Evolutionary conservation across 2,797 vertebrate species (phyloP).

Genomic region (Brachyrhaphis roseni): DNA sequence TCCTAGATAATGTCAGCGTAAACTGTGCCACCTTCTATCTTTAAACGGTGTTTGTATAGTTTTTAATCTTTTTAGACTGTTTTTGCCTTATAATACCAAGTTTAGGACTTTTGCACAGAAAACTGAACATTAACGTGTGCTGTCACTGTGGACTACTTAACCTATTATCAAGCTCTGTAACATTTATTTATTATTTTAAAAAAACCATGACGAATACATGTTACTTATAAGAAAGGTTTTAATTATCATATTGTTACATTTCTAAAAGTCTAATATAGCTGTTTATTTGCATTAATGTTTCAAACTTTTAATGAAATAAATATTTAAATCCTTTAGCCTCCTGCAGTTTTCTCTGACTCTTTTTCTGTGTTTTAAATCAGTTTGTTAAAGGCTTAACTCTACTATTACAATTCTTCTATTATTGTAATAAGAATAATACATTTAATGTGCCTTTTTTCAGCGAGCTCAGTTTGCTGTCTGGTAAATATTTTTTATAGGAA

Average conservation of each 20-base stretch:
- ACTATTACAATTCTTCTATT: neutral
- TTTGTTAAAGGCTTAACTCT: neutral
- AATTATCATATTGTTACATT: constrained; percentile 72
- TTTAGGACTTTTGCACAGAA: constrained; percentile 74
- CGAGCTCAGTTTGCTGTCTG: neutral
- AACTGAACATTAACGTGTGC: constrained; percentile 55
- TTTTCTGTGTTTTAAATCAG: constrained; percentile 30
- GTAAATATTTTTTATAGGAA: neutral
- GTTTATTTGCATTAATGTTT: constrained; percentile 75
- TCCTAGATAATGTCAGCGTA: constrained; percentile 59
- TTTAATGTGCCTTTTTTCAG: neutral
- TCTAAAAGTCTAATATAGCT: constrained; percentile 70
- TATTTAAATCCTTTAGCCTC: constrained; percentile 53
- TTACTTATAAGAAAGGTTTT: constrained; percentile 57
- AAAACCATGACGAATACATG: constrained; percentile 47
- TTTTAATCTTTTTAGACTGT: constrained; percentile 78
- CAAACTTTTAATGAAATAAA: constrained; percentile 63
- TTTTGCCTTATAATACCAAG: constrained; percentile 68
- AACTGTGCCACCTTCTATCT: constrained; percentile 69
- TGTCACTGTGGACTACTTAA: constrained; percentile 48
- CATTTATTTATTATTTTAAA: constrained; percentile 32
- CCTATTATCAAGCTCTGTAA: constrained; percentile 42
- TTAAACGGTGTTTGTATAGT: constrained; percentile 80
- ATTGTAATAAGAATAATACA: no score
- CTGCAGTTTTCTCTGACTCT: constrained; percentile 29